Evolutionary conservation across 2,888 invertebrate genomes (phyloP), one percentile per base, ranked within the genome.

Genomic region (Oscheius sp.): DNA sequence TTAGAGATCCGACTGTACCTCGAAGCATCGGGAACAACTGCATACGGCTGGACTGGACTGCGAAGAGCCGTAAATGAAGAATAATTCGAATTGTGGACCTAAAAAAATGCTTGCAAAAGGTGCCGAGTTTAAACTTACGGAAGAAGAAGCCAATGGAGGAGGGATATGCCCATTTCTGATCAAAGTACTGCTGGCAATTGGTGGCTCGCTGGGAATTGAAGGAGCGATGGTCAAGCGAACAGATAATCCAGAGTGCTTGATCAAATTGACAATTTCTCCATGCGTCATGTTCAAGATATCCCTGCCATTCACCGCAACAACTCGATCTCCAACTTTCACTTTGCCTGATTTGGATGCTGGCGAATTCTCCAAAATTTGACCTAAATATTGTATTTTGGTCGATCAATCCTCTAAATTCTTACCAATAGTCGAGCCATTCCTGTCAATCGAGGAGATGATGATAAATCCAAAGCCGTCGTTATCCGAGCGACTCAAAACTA

Each of bases 381-480:
- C 95, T 94, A 88, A 0, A 55, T 33, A 57, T 33, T 33, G 15
- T 3, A 15, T 12, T n/a, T 42, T 42, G 15, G 15, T 6, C 5
- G 3, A 25, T 25, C 25, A 48, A 12, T 48, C 23, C 3, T 17
- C 5, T 15, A n/a, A n/a, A 17, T 25, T 34, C 87, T 86, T 87
- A 91, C 95, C 95, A 79, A 95, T 95, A 27, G 94, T 94, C 0
- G 92, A 92, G 31, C 93, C 92, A 73, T 92, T 92, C 88, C 92
- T 92, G 80, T 93, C 94, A 3, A 94, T 93, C 4, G 94, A 94
- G 0, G 96, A 96, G 82, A 97, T 96, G 80, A 98, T 96, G 55
- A 97, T 96, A 88, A 98, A 98, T 12, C 98, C 98, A 88, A 98
- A 98, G 3, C 97, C 97, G 88, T 98, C 97, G 76, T 92, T 93